phyloP scores from a whole-genome alignment of 2,113 vertebrate species.

The Tonatia bakeri region DNA sequence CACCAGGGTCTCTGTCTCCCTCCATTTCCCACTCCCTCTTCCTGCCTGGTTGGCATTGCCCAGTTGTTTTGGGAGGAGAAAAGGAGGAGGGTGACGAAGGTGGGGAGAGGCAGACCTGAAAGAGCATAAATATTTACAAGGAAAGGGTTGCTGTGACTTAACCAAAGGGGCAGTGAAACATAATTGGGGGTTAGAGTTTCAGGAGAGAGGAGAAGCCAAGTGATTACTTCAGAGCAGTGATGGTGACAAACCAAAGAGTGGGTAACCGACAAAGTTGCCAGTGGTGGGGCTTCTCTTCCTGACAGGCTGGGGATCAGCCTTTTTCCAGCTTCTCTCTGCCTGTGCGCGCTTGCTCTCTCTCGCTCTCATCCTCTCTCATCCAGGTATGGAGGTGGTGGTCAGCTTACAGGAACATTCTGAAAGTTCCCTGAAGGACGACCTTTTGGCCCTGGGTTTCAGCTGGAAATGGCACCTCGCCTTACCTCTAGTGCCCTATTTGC shows the following conservation, averaged over 20 bases:
- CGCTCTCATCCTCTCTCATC: no score
- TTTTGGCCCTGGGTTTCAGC: not conserved
- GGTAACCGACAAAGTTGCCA: slow-evolving; percentile 16
- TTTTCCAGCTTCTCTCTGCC: not conserved
- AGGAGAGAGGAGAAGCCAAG: not conserved
- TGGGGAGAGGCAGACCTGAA: not conserved
- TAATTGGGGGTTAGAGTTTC: slow-evolving; percentile 21
- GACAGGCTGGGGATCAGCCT: not conserved
- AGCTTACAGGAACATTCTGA: not conserved
- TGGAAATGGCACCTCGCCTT: not conserved
- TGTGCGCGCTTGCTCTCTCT: not conserved
- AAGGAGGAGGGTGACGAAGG: not conserved
- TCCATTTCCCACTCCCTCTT: not conserved
- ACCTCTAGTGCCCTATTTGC: not conserved
- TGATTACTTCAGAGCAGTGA: not conserved
- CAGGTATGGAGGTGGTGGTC: not conserved
- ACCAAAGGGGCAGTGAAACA: not conserved
- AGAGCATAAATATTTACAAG: slow-evolving; percentile 19
- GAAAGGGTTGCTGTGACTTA: slow-evolving; percentile 28
- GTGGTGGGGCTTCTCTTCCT: not conserved
- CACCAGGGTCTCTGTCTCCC: slow-evolving; percentile 2
- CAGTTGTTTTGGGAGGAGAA: not conserved
- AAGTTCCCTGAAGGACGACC: not conserved
- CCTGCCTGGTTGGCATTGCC: not conserved
- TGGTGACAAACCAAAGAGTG: not conserved